A percentile compares a stretch with the other conserved stretches of the same genome.
These are phyloP conservation scores for Caenorhabditis sp. DNA, from an alignment of 2,888 invertebrate genomes.

Conservation along the genomic window DNA sequence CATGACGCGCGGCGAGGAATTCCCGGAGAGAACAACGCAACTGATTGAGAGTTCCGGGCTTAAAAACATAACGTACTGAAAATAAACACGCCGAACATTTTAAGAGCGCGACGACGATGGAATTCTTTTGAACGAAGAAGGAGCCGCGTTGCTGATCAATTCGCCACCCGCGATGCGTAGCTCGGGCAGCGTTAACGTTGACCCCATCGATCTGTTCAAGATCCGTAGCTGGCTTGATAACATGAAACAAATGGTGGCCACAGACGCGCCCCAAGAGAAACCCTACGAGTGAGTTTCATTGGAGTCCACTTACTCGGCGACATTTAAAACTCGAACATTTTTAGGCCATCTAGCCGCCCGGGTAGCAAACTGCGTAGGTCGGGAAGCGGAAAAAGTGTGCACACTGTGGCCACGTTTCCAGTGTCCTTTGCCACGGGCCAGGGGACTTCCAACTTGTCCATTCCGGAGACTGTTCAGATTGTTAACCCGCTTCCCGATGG, in stretches of 20 bases:
- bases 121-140: slow-evolving; percentile 60
- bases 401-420: slow-evolving; percentile 48
- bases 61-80: too few relatives aligned
- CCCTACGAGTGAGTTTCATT: slow-evolving; percentile 66
- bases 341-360: slow-evolving; percentile 47
- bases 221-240: slow-evolving; percentile 73
- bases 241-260: slow-evolving; percentile 75
- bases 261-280: slow-evolving; percentile 64
- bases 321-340: too few relatives aligned
- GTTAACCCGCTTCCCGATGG: not conserved
- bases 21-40: too few relatives aligned
- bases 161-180: slow-evolving; percentile 38
- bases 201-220: slow-evolving; percentile 62
- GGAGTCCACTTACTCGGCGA: too few relatives aligned
- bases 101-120: slow-evolving; percentile 58
- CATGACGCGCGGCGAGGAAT: too few relatives aligned
- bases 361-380: slow-evolving; percentile 56
- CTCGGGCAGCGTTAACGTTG: slow-evolving; percentile 44
- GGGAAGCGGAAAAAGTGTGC: slow-evolving; percentile 61
- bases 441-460: slow-evolving; percentile 24
- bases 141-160: slow-evolving; percentile 40
- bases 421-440: slow-evolving; percentile 15
- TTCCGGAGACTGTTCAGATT: slow-evolving; percentile 27
- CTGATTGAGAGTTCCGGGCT: too few relatives aligned
- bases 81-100: slow-evolving; percentile 12